Base-by-base conservation (phyloP, 2,888 invertebrate species). In the Stenolophus ochropezus region DNA sequence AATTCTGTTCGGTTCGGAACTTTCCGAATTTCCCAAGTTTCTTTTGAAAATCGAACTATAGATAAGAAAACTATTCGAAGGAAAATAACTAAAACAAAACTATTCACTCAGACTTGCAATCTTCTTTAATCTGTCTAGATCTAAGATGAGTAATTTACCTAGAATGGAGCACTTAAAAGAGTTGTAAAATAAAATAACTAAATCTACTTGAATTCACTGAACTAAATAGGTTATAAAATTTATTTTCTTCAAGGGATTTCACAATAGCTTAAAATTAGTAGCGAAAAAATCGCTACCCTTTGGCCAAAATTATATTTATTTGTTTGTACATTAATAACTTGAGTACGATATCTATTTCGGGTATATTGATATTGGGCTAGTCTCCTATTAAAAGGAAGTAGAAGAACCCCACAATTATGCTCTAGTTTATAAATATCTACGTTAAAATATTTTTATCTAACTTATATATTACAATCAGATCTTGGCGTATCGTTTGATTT, bases 11-110 rank as follows among this genome's bases (percentile, higher is more conserved):
- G 33, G 18, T 33, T 42, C 42, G 27, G 27, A 69, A 69, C 33
- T 33, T 69, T 33, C 6, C 27, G 18, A 69, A 69, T 69, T 69
- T 33, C 18, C 5, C 23, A 61, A 61, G 61, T 69, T 69, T 69
- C 65, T 69, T 69, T 69, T 33, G 8, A 69, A 33, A 27, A 69
- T 69, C 33, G 16, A 65, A 65, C 16, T 27, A 65, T 11, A 56
- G 21, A 21, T 21, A 21, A 56, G 21, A 18, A n/a, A 61, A 61
- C 61, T 61, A 61, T 61, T 23, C 23, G 2, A 61, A 61, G 23
- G n/a, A 61, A 61, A 61, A 61, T 25, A 61, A 25, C n/a, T 4
- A 61, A 61, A 61, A n/a, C 14, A 61, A 61, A 61, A 25, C 21
- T 25, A 5, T 4, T 61, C 61, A n/a, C 23, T 61, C 61, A 56